A percentile compares a stretch with the other conserved stretches of the same genome.
These are phyloP conservation scores for Holocentrus rufus DNA, from an alignment of 2,797 vertebrate species.

Conservation along the genomic window DNA sequence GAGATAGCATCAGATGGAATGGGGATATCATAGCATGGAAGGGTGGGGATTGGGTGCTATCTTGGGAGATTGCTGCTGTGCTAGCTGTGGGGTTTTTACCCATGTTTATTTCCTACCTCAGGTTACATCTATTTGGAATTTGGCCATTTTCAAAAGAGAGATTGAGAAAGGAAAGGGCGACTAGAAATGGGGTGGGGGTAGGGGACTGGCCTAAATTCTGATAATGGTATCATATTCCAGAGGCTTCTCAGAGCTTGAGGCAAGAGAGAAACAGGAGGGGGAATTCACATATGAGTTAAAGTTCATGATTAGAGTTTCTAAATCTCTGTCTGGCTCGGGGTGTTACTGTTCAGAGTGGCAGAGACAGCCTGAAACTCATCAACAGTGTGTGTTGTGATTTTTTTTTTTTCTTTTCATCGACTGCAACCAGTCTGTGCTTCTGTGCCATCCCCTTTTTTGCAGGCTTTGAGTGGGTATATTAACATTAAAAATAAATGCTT, in stretches of 20 bases:
- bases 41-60: constrained; percentile 59
- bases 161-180: constrained; percentile 30
- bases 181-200: not conserved
- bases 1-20: constrained; percentile 74
- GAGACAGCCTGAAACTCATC: constrained; percentile 45
- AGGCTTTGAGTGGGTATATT: constrained; percentile 47
- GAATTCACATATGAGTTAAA: constrained; percentile 40
- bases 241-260: constrained; percentile 33
- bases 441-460: constrained; percentile 12
- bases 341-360: constrained; percentile 46
- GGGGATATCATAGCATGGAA: constrained; percentile 61
- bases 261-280: constrained; percentile 44
- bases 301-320: constrained; percentile 61
- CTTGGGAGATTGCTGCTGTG: constrained; percentile 51
- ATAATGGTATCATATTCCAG: constrained; percentile 43
- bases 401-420: constrained; percentile 29
- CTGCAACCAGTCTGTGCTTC: constrained; percentile 13
- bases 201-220: constrained; percentile 54
- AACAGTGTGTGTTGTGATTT: constrained; percentile 2
- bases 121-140: constrained; percentile 51
- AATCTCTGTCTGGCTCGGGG: constrained; percentile 44
- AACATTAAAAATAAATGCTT: constrained; percentile 61
- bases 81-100: constrained; percentile 51
- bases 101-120: constrained; percentile 24
- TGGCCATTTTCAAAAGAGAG: constrained; percentile 61